Evolutionary conservation across 2,797 vertebrate species (phyloP).

Genomic region (Babyrousa celebensis): DNA sequence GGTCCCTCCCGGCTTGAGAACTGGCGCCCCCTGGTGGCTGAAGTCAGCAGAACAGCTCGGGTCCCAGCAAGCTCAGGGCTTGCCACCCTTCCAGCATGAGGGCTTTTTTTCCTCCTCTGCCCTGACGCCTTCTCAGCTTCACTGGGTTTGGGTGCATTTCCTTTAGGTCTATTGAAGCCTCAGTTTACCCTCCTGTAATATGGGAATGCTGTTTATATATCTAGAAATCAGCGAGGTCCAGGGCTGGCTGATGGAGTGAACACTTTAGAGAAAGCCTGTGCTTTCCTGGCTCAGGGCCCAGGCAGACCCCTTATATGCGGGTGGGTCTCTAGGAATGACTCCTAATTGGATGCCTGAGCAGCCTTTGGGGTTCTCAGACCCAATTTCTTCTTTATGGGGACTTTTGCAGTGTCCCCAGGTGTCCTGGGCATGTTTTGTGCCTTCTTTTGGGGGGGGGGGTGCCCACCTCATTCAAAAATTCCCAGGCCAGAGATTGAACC

Average conservation of each 20-base stretch:
- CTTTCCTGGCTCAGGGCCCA: not conserved
- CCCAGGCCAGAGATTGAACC: too few species aligned
- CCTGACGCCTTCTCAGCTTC: not conserved
- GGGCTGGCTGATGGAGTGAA: not conserved
- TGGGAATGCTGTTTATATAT: not conserved
- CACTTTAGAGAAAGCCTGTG: not conserved
- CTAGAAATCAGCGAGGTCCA: not conserved
- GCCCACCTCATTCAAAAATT: too few species aligned
- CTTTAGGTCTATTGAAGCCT: not conserved
- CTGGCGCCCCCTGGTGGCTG: constrained; percentile 82
- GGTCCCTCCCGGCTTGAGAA: not conserved
- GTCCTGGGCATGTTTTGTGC: not conserved
- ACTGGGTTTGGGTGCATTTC: not conserved
- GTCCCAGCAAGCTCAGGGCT: not conserved
- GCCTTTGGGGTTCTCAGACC: not conserved
- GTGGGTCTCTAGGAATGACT: not conserved
- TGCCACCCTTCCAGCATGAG: rapidly evolving
- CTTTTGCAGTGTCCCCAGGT: not conserved
- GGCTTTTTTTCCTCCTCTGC: not conserved
- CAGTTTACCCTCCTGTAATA: not conserved
- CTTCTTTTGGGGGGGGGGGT: not conserved
- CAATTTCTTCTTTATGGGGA: not conserved
- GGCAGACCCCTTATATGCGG: not conserved
- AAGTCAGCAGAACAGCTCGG: not conserved
- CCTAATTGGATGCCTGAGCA: not conserved